Evolutionary conservation across 2,888 invertebrate genomes (phyloP), one percentile per base, ranked within the genome.

Genomic region (Troides helena): DNA sequence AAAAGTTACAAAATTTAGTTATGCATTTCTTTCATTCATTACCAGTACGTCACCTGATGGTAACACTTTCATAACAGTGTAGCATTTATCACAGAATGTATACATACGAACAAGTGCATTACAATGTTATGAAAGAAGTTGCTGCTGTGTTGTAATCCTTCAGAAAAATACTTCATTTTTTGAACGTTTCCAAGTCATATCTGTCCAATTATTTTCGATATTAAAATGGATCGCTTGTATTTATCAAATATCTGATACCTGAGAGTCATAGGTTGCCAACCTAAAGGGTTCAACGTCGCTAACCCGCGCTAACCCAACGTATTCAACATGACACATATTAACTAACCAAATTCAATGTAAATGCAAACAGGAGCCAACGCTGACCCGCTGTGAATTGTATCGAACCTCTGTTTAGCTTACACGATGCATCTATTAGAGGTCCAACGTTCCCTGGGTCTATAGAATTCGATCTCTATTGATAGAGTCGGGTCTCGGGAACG

Each of bases 311-410:
- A 57, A 21, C 21, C 18, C 4, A 57, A 14, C 10, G 21, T 21
- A 57, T 53, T 10, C 57, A 57, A 6, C 57, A 21, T 21, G n/a
- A 57, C 30, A 30, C 30, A 30, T 30, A 57, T 57, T 57, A 21
- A 57, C 57, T 57, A 21, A 57, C 57, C 57, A 57, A 57, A 57
- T 21, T 57, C 57, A 57, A 57, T 57, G 57, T 57, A 21, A 57
- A 57, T 57, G 57, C 57, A 57, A 21, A 57, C 57, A 57, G 21
- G 23, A 21, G n/a, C 57, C 8, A 6, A 21, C 57, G 50, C 23
- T 57, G 59, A 30, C 59, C 21, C 30, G 59, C 7, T 30, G 59
- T 30, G 23, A 59, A 30, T 59, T 59, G 59, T 59, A 14, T 59
- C 30, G 59, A 14, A 14, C 50, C 50, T 57, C 57, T n/a, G 21